Percentiles rank a stretch among this genome's conserved stretches.
These are phyloP conservation scores for Kryptopterus vitreolus DNA, from an alignment of 2,797 vertebrate genomes.

Conservation along the genomic window DNA sequence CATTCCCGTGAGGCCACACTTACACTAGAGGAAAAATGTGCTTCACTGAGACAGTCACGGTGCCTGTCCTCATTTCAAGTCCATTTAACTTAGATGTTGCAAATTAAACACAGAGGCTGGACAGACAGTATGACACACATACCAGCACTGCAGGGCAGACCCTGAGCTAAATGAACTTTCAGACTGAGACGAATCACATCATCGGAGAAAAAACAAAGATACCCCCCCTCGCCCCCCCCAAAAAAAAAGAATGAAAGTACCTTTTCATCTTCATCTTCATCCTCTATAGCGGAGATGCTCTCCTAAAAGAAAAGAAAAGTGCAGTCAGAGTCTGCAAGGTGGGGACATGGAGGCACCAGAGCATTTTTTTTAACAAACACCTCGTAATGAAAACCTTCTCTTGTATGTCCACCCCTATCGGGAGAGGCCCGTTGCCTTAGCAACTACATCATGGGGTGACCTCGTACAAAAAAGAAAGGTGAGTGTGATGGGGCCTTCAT, in stretches of 20 bases:
- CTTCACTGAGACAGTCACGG: slow-evolving; percentile 52
- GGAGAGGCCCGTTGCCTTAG: slow-evolving; percentile 82
- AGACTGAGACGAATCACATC: slow-evolving; percentile 48
- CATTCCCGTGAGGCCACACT: slow-evolving; percentile 63
- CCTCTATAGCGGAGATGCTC: slow-evolving; percentile 84
- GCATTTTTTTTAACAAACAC: slow-evolving; percentile 79
- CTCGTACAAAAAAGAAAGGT: slow-evolving; percentile 81
- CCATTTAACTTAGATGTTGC: slow-evolving; percentile 49
- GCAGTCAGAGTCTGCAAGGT: slow-evolving; percentile 67
- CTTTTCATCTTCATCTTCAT: slow-evolving; percentile 95
- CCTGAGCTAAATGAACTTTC: slow-evolving; percentile 22
- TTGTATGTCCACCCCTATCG: slow-evolving; percentile 80
- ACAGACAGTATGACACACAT: slow-evolving; percentile 28
- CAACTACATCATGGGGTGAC: slow-evolving; percentile 81
- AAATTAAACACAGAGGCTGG: slow-evolving; percentile 38
- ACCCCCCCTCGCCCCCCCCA: too few relatives aligned
- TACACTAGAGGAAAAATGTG: slow-evolving; percentile 51
- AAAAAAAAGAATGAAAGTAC: slow-evolving; percentile 71
- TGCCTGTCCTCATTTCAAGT: slow-evolving; percentile 58
- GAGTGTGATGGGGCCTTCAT: slow-evolving; percentile 74
- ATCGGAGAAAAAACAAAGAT: slow-evolving; percentile 19
- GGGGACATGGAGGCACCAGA: slow-evolving; percentile 70
- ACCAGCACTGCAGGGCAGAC: slow-evolving; percentile 17
- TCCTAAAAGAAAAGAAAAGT: slow-evolving; percentile 75
- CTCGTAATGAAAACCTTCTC: slow-evolving; percentile 81